Conservation (phyloP, 2,113 vertebrate genomes). For the Equus quagga region DNA sequence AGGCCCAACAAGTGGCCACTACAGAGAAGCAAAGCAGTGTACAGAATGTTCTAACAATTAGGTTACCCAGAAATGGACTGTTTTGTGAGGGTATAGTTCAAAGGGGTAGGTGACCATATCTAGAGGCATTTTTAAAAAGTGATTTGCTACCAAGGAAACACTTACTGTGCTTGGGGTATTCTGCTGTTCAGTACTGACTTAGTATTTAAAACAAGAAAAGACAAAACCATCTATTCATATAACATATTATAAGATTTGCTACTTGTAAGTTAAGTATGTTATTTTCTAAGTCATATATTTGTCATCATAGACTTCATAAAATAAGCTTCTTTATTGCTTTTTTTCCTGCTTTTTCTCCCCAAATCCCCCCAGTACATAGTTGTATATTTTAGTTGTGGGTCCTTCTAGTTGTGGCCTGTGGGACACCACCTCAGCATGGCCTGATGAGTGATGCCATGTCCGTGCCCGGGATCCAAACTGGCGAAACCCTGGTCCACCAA, state of each 20-base stretch:
- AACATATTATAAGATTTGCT: background rate
- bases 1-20: background rate
- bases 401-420: too few relatives aligned
- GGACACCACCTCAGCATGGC: too few relatives aligned
- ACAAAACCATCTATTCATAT: background rate
- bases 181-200: background rate
- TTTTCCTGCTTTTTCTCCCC: too few relatives aligned
- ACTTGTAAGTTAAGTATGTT: background rate
- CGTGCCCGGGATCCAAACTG: too few relatives aligned
- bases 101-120: background rate
- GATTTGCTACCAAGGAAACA: background rate
- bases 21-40: background rate
- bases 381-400: too few relatives aligned
- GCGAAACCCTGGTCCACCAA: too few relatives aligned
- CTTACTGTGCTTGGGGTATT: background rate
- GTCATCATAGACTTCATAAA: background rate
- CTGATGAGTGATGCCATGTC: too few relatives aligned
- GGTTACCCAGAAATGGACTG: background rate
- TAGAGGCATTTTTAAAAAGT: slow-evolving; percentile 26
- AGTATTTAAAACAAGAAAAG: slow-evolving; percentile 23
- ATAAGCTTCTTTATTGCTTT: background rate
- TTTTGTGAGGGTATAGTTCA: background rate
- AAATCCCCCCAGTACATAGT: too few relatives aligned
- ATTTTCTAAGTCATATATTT: slow-evolving; percentile 37
- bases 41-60: background rate